These are phyloP conservation scores for Reticulitermes lucifugus DNA, from an alignment of 2,888 invertebrate species.

Conservation along the genomic window DNA sequence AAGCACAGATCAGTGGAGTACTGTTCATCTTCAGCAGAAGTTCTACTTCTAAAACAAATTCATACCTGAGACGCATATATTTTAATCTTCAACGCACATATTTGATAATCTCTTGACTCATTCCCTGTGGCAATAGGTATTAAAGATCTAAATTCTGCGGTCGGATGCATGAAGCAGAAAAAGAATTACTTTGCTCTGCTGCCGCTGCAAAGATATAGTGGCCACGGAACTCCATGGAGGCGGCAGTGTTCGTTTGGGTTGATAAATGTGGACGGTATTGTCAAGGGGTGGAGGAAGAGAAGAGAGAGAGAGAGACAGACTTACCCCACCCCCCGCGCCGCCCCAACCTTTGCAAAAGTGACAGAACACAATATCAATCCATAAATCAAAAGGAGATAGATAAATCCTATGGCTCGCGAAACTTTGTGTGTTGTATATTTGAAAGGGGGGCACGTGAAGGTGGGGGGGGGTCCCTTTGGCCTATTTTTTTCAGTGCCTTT, in stretches of 20 bases:
- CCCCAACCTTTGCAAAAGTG: conserved; percentile 29
- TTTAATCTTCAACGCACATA: conserved; percentile 15
- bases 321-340: background rate
- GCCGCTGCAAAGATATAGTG: conserved; percentile 35
- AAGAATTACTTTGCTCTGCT: conserved; percentile 28
- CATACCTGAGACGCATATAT: background rate
- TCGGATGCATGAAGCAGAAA: conserved; percentile 24
- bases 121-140: conserved; percentile 24
- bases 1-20: background rate
- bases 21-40: background rate
- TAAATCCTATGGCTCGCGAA: conserved; percentile 57
- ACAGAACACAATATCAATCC: conserved; percentile 62
- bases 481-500: conserved; percentile 23
- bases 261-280: conserved; percentile 51
- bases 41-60: background rate
- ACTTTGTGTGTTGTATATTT: conserved; percentile 30
- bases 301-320: conserved; percentile 21
- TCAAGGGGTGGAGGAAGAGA: conserved; percentile 35
- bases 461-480: conserved; percentile 23
- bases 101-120: background rate
- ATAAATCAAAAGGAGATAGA: conserved; percentile 64
- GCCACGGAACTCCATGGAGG: conserved; percentile 37
- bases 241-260: conserved; percentile 37
- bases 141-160: conserved; percentile 15
- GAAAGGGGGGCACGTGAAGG: background rate